Evolutionary conservation across 2,888 invertebrate genomes (phyloP).

Genomic region (Scaptomyza caliginosa): DNA sequence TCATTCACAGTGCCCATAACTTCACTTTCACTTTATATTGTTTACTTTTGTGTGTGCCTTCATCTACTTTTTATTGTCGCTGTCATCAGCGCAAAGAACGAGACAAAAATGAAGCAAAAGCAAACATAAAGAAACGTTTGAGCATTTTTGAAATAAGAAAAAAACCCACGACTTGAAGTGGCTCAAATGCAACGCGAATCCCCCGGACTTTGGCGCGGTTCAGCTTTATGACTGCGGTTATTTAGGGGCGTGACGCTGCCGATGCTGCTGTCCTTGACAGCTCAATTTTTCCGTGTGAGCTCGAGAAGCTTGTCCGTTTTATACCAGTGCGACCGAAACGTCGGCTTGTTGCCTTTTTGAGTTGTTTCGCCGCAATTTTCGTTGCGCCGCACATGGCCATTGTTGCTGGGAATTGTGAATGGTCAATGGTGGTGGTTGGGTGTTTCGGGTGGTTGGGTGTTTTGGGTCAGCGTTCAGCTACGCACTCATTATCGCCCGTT

Average conservation of each 20-base stretch:
- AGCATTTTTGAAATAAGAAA: slow-evolving; percentile 13
- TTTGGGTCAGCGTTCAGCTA: slow-evolving; percentile 50
- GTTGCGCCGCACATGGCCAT: slow-evolving; percentile 44
- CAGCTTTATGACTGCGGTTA: slow-evolving; percentile 29
- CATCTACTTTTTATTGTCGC: not conserved
- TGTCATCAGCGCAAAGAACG: slow-evolving; percentile 9
- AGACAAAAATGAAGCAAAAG: not conserved
- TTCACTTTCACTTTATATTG: slow-evolving; percentile 23
- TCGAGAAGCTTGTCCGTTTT: slow-evolving; percentile 45
- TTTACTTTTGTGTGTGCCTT: not conserved
- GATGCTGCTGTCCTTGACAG: slow-evolving; percentile 53
- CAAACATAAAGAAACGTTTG: slow-evolving; percentile 24
- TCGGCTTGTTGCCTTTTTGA: slow-evolving; percentile 72
- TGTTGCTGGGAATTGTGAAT: slow-evolving; percentile 17
- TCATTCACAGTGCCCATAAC: not conserved
- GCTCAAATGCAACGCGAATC: slow-evolving; percentile 39
- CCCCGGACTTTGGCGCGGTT: slow-evolving; percentile 21
- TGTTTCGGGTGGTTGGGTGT: slow-evolving; percentile 13
- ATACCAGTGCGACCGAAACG: slow-evolving; percentile 51
- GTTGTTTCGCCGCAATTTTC: slow-evolving; percentile 28
- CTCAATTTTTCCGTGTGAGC: slow-evolving; percentile 45
- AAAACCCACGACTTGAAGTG: slow-evolving; percentile 28
- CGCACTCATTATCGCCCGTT: slow-evolving; percentile 69
- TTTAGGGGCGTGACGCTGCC: slow-evolving; percentile 11
- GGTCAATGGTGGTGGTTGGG: not conserved